A percentile compares a stretch with the other conserved stretches of the same genome.
These are phyloP conservation scores for Drosophila prostipennis DNA, from an alignment of 2,888 invertebrate genomes.

Conservation along the genomic window DNA sequence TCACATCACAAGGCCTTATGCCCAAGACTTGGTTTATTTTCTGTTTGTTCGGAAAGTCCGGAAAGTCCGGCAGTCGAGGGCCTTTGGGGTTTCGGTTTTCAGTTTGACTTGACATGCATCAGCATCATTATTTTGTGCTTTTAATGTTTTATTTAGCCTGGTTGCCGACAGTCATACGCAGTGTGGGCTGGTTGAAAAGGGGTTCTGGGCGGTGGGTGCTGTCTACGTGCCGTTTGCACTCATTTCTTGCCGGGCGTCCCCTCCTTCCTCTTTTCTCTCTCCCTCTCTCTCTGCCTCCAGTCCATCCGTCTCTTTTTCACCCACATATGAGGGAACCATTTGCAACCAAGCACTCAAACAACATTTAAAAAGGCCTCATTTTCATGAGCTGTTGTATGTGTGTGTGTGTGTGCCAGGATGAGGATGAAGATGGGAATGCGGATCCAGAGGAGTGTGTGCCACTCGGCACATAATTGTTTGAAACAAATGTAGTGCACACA, in stretches of 20 bases:
- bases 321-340: constrained; percentile 46
- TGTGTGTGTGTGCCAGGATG: constrained; percentile 23
- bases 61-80: constrained; percentile 9
- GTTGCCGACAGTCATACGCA: constrained; percentile 68
- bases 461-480: constrained; percentile 75
- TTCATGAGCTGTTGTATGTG: constrained; percentile 59
- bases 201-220: constrained; percentile 11
- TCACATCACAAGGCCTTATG: constrained; percentile 41
- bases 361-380: constrained; percentile 76
- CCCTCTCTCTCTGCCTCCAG: too few species aligned
- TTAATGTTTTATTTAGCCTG: constrained; percentile 74
- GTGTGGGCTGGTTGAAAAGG: not conserved
- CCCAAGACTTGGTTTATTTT: constrained; percentile 31
- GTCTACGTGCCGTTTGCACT: constrained; percentile 69
- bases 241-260: constrained; percentile 23
- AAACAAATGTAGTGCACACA: constrained; percentile 72
- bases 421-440: constrained; percentile 8
- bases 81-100: constrained; percentile 66
- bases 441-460: constrained; percentile 33
- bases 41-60: constrained; percentile 4
- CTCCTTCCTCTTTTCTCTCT: too few species aligned
- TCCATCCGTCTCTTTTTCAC: not conserved
- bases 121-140: constrained; percentile 77
- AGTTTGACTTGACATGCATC: constrained; percentile 76
- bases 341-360: constrained; percentile 73